Evolutionary conservation across 1,140 invertebrate species (phyloP).

Genomic region (Ditylenchus dipsaci): DNA sequence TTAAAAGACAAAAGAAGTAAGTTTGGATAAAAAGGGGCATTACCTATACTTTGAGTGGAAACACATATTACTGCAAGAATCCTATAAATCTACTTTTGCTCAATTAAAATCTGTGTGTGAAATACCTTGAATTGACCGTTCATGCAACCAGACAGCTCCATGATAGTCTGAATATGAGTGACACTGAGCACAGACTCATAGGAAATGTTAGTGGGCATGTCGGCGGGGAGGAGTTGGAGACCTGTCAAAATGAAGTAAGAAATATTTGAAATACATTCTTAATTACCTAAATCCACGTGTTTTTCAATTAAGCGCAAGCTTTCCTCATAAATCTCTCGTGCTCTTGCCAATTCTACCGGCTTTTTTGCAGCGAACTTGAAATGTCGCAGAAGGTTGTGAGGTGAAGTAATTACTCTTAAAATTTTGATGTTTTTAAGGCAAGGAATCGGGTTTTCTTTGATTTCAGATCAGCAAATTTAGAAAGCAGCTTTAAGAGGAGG

Average conservation of each 20-base stretch:
- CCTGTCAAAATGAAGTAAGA: constrained; percentile 26
- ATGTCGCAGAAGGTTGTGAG: constrained; percentile 48
- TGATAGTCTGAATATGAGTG: constrained; percentile 56
- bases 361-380: constrained; percentile 53
- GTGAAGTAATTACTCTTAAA: constrained; percentile 20
- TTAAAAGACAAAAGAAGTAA: neutral
- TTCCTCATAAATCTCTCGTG: constrained; percentile 57
- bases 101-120: neutral
- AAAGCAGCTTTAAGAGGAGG: too few relatives aligned
- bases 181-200: constrained; percentile 55
- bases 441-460: too few relatives aligned
- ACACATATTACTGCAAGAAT: constrained; percentile 53
- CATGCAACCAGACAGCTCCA: constrained; percentile 57
- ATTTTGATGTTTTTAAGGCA: too few relatives aligned
- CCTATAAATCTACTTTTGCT: constrained; percentile 13
- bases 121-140: constrained; percentile 40
- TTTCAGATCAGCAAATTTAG: too few relatives aligned
- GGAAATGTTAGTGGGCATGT: constrained; percentile 53
- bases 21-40: neutral
- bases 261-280: constrained; percentile 11
- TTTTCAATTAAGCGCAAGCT: constrained; percentile 52
- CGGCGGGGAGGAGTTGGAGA: constrained; percentile 29
- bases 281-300: constrained; percentile 49
- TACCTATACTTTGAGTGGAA: constrained; percentile 56
- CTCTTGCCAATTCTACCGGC: constrained; percentile 50